Evolutionary conservation across 1,140 invertebrate genomes (phyloP).

Genomic region (Bombus confusus): DNA sequence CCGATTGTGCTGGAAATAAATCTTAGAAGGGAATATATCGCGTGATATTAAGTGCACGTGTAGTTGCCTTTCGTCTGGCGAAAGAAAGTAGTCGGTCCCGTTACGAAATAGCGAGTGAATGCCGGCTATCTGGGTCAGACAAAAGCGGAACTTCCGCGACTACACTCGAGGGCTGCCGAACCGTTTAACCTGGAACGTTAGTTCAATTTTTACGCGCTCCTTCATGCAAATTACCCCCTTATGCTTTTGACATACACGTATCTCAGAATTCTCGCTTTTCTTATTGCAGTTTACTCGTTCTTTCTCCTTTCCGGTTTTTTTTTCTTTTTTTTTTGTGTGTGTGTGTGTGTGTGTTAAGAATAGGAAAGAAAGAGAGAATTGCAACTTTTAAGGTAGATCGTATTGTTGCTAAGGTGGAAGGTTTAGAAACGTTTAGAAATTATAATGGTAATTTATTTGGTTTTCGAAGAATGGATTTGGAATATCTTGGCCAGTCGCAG

Average conservation of each 20-base stretch:
- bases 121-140: conserved; percentile 79
- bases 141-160: conserved; percentile 79
- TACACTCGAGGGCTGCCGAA: conserved; percentile 33
- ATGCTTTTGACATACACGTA: background rate
- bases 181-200: conserved; percentile 19
- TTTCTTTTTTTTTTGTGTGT: no score
- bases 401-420: no score
- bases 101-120: conserved; percentile 82
- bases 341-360: no score
- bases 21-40: conserved; percentile 10
- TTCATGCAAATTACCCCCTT: background rate
- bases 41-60: conserved; percentile 38
- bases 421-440: no score
- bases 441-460: no score
- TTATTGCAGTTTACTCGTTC: background rate
- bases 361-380: no score
- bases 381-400: no score
- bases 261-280: no score
- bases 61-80: conserved; percentile 47
- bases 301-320: background rate
- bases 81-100: conserved; percentile 81
- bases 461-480: no score
- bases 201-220: conserved; percentile 13
- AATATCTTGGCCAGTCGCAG: no score
- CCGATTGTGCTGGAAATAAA: background rate